Evolutionary conservation across 2,888 invertebrate genomes (phyloP), one percentile per base, ranked within the genome.

Genomic region (Melikaiella ostensackeni): DNA sequence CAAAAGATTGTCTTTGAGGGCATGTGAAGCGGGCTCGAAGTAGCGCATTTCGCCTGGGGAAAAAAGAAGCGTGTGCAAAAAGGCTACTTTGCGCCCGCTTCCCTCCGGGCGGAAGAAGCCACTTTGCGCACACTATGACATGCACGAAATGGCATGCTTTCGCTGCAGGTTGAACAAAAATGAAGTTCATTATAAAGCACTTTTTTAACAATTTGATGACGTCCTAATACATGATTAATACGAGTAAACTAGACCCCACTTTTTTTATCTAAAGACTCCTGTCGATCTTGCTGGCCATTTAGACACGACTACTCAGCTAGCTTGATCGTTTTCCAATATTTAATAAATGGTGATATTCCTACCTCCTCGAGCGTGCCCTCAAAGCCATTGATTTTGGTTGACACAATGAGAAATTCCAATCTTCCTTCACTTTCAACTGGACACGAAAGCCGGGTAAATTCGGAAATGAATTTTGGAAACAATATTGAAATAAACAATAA

Each of bases 271-370:
- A 19, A 24, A 66, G 27, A 46, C 16, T 46, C 66, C 38, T 46
- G 46, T 24, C 42, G 19, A 46, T 27, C 66, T 66, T 66, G 66
- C 66, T 46, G 66, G 46, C 24, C 66, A 46, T 66, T 66, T 19
- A 66, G n/a, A 66, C 27, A 46, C 66, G 66, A 46, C 66, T 42
- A 66, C 42, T 66, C 46, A 42, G 66, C 42, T 42, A n/a, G 66
- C 66, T 46, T 66, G 66, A 66, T 66, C 66, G 66, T 66, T 66
- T 66, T 66, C 66, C 66, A 27, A 66, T 66, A 66, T 66, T 66
- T 66, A 66, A 66, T 66, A 66, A 66, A 66, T 66, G 46, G 66
- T 66, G 66, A 66, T 66, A 66, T 66, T 46, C 42, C 42, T 46
- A 46, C 66, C 66, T 66, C 38, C 27, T 46, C 46, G 27, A 27